These are phyloP conservation scores for Gallinago nigripennis DNA, from an alignment of 2,797 vertebrate genomes.

Conservation along the genomic window DNA sequence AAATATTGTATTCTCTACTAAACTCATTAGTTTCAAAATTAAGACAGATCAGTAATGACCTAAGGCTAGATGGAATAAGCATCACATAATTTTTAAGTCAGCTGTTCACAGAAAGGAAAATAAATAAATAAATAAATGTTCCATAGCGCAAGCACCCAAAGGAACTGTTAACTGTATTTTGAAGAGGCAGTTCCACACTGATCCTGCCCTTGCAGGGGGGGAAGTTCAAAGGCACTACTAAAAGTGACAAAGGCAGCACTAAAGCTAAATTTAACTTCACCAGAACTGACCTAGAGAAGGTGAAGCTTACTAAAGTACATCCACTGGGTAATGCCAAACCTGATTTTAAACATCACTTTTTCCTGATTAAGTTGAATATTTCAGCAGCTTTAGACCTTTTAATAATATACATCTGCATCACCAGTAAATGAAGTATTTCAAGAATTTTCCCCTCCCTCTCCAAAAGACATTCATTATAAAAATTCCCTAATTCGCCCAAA, in stretches of 20 bases:
- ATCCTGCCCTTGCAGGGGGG: not conserved
- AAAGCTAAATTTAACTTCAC: not conserved
- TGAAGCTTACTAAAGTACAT: not conserved
- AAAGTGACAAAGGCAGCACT: not conserved
- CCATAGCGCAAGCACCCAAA: not conserved
- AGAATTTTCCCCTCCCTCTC: not conserved
- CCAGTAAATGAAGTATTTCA: not conserved
- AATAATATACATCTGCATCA: not conserved
- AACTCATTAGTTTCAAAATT: not conserved
- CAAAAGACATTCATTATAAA: not conserved
- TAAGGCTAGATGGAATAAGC: not conserved
- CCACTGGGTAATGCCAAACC: not conserved
- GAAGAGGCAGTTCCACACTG: not conserved
- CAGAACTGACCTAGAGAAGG: not conserved
- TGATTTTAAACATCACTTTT: not conserved
- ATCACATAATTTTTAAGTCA: not conserved
- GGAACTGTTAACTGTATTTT: not conserved
- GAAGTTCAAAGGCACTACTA: not conserved
- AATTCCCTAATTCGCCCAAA: not conserved
- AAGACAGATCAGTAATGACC: not conserved
- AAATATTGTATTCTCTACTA: not conserved
- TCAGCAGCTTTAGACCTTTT: not conserved
- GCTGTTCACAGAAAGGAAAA: not conserved
- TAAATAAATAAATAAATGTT: not conserved
- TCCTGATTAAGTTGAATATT: not conserved